phyloP scores from a whole-genome alignment of 2,113 vertebrate genomes.

The Percina caprodes region DNA sequence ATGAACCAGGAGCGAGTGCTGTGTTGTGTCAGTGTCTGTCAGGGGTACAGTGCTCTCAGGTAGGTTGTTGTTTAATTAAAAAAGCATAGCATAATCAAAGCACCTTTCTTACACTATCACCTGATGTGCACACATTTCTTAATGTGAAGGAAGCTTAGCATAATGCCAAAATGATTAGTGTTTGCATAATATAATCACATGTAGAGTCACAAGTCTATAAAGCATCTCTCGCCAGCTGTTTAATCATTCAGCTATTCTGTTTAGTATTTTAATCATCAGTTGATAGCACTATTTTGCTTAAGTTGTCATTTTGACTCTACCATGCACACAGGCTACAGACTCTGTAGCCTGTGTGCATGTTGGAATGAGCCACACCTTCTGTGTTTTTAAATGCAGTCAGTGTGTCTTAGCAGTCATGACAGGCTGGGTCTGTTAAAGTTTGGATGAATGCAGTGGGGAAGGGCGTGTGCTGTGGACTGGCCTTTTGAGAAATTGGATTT shows the following conservation, averaged over 20 bases:
- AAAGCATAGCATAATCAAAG: constrained; percentile 8
- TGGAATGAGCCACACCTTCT: constrained; percentile 23
- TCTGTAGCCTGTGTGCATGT: neutral
- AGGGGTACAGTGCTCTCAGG: constrained; percentile 97
- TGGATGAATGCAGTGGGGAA: constrained; percentile 17
- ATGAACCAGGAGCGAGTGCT: constrained; percentile 94
- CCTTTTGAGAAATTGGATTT: constrained; percentile 23
- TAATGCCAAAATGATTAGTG: constrained; percentile 21
- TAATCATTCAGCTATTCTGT: neutral
- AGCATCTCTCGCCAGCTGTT: neutral
- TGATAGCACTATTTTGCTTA: neutral
- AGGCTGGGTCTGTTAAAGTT: constrained; percentile 41
- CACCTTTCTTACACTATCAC: neutral
- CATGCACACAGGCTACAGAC: no score
- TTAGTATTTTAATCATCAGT: neutral
- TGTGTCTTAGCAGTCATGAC: constrained; percentile 43
- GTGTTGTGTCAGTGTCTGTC: constrained; percentile 96
- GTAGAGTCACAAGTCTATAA: neutral
- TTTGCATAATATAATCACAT: constrained; percentile 13
- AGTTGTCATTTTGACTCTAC: neutral
- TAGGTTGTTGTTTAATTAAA: constrained; percentile 76
- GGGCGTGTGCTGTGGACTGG: constrained; percentile 25
- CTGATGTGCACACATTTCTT: constrained; percentile 4
- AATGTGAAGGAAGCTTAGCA: constrained; percentile 29
- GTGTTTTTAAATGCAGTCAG: constrained; percentile 42